Conservation (phyloP, 30 jellyfish, hydroid and myxozoan genomes). For the Aurelia aurita region DNA sequence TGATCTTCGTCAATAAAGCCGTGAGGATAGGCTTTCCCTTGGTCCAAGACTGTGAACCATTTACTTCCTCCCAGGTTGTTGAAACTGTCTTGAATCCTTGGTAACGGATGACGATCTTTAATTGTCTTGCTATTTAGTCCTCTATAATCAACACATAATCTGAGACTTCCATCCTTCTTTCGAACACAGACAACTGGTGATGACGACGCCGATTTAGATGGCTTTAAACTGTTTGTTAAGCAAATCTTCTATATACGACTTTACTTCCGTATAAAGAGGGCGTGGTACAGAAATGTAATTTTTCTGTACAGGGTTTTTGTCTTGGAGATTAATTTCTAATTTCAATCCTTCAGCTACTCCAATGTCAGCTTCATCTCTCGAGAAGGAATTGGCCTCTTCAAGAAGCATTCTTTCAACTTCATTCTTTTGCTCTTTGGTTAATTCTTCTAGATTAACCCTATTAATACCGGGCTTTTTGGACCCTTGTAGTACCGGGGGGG, state of each 20-base stretch:
- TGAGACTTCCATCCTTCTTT: conserved; percentile 32
- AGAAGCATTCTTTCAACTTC: conserved; percentile 32
- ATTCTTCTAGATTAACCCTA: conserved; percentile 1
- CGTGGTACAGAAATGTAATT: conserved; percentile 43
- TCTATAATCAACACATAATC: conserved; percentile 58
- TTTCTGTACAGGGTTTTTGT: conserved; percentile 55
- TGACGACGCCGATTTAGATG: conserved; percentile 35
- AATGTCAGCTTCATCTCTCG: conserved; percentile 34
- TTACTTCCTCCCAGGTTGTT: conserved; percentile 28
- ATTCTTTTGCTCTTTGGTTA: conserved; percentile 5
- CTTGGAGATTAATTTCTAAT: conserved; percentile 6
- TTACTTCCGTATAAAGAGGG: conserved; percentile 59
- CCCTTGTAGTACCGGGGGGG: no score
- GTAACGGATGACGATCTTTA: conserved; percentile 56
- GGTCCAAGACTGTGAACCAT: conserved; percentile 59
- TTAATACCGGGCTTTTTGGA: no score
- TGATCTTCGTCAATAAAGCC: conserved; percentile 38
- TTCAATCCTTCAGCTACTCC: conserved; percentile 38
- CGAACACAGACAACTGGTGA: conserved; percentile 58
- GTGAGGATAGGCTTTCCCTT: conserved; percentile 67
- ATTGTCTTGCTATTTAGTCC: no score
- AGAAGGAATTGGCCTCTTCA: conserved; percentile 15
- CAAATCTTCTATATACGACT: conserved; percentile 44
- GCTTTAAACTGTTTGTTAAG: conserved; percentile 12
- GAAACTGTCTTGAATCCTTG: conserved; percentile 42